phyloP scores from a whole-genome alignment of 2,797 vertebrate species.

The Micromesistius poutassou region DNA sequence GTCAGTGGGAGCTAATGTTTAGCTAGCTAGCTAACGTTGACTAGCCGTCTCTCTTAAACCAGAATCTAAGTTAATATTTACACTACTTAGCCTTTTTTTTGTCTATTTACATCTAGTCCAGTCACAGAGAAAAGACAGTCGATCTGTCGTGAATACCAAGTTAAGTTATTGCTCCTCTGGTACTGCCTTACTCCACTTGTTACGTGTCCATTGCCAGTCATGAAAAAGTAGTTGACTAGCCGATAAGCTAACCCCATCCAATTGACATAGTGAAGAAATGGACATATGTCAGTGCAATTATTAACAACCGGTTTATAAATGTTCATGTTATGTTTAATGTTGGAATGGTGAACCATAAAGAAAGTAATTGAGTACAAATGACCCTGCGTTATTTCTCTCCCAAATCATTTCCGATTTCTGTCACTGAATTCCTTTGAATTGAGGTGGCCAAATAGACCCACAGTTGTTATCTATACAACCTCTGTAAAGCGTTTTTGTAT shows the following conservation, averaged over 20 bases:
- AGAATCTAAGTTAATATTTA: not conserved
- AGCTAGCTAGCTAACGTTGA: slow-evolving; percentile 36
- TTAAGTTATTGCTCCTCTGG: slow-evolving; percentile 30
- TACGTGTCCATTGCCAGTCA: slow-evolving; percentile 8
- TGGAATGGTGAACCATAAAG: not conserved
- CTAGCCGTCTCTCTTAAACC: not conserved
- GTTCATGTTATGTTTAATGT: not conserved
- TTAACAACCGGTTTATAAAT: too few relatives aligned
- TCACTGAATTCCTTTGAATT: not conserved
- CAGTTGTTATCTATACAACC: not conserved
- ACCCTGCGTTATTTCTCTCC: not conserved
- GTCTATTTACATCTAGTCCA: not conserved
- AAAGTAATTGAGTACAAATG: not conserved
- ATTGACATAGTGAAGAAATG: not conserved
- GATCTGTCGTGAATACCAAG: not conserved
- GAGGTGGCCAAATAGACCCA: not conserved
- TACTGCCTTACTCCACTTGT: not conserved
- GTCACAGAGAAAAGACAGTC: not conserved
- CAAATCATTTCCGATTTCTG: not conserved
- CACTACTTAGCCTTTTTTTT: not conserved
- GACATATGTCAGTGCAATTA: not conserved
- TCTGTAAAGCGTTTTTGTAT: not conserved
- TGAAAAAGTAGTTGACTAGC: not conserved
- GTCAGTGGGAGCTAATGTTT: slow-evolving; percentile 47
- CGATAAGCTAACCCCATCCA: not conserved